Percentiles rank a stretch among this genome's conserved stretches.
Evolutionary conservation across 2,797 vertebrate genomes (phyloP).

Genomic region (Muscicapa comitata): DNA sequence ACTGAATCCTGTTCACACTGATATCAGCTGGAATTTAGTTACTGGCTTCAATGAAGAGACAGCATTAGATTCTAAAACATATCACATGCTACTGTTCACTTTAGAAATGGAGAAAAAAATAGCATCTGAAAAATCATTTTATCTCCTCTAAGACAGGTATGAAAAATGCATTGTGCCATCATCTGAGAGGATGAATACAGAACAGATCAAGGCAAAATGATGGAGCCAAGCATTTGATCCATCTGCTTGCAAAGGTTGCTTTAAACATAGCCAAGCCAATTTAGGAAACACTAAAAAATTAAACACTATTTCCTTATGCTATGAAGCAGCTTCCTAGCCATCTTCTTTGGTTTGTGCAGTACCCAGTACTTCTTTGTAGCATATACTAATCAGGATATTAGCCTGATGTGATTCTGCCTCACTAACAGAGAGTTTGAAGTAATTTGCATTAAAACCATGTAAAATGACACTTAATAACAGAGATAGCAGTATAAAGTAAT

Average conservation of each 20-base stretch:
- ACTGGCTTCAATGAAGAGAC: neutral
- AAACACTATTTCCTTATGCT: neutral
- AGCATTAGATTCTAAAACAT: neutral
- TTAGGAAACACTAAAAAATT: neutral
- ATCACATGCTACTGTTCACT: neutral
- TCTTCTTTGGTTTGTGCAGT: neutral
- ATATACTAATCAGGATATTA: slow-evolving; percentile 40
- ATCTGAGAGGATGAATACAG: neutral
- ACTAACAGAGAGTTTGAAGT: neutral
- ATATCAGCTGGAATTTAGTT: neutral
- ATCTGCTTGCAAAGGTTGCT: neutral
- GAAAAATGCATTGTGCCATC: neutral
- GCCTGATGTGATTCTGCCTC: neutral
- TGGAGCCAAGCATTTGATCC: neutral
- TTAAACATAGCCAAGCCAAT: neutral
- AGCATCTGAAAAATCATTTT: neutral
- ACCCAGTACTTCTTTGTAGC: neutral
- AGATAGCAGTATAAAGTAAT: slow-evolving; percentile 44
- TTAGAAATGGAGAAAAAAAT: neutral
- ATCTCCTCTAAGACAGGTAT: neutral
- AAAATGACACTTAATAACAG: slow-evolving; percentile 61
- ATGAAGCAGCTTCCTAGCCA: neutral
- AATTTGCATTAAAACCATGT: slow-evolving; percentile 43
- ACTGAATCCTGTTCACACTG: neutral
- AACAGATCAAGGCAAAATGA: neutral